Percentiles rank a stretch among this genome's conserved stretches.
Conservation (phyloP, 2,797 vertebrate species). For the Sternotherus odoratus region DNA sequence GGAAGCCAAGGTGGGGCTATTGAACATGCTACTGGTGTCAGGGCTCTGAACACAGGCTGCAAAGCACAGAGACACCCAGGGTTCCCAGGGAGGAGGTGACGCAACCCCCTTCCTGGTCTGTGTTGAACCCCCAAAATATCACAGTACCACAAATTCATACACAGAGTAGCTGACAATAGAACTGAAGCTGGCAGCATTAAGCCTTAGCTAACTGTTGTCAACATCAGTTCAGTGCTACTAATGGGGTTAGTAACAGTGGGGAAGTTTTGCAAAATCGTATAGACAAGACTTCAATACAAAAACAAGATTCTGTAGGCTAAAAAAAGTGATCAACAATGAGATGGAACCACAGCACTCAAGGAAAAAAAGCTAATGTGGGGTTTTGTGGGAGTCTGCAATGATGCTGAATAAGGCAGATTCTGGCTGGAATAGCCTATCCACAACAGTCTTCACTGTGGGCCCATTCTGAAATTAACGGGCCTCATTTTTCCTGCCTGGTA, state of each 20-base stretch:
- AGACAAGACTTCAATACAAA: rapidly evolving
- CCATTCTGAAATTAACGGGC: neutral
- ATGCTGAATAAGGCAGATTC: neutral
- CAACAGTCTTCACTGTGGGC: neutral
- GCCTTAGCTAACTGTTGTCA: neutral
- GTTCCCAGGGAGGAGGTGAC: neutral
- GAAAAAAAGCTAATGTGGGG: neutral
- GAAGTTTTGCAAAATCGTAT: neutral
- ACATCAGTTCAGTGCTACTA: rapidly evolving
- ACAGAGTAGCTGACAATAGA: rapidly evolving
- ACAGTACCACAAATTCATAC: neutral
- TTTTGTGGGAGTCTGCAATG: neutral
- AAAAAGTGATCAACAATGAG: neutral
- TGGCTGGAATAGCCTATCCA: neutral
- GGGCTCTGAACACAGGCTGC: neutral
- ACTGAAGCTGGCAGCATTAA: neutral
- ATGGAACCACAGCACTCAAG: neutral
- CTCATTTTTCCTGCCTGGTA: neutral
- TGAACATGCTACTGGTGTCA: neutral
- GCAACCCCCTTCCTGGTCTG: neutral
- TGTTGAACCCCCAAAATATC: neutral
- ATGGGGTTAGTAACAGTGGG: rapidly evolving
- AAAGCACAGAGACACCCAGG: neutral
- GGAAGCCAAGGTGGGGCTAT: too few relatives aligned
- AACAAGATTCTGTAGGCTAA: neutral